Evolutionary conservation across 1,140 invertebrate species (phyloP), one percentile per base, ranked within the genome.

Genomic region (Drosophila takahashii): DNA sequence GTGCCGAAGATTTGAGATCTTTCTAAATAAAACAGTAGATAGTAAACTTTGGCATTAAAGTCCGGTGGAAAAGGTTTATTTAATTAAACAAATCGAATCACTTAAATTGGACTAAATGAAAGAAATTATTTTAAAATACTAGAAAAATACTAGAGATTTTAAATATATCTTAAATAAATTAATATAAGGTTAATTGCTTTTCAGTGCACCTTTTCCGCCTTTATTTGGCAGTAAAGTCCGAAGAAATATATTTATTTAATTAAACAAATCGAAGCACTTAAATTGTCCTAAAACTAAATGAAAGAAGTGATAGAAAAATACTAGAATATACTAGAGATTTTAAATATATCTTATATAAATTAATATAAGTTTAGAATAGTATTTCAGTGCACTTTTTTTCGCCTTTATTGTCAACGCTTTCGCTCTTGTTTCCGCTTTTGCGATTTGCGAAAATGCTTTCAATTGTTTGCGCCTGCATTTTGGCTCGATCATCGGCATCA

Each of bases 391-490:
- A 61, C 13, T 27, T 37, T 39, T 39, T 22, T 32, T 18, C 13
- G 15, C 45, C 50, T 36, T 65, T 44, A 32, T 69, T 69, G 61
- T 53, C 61, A 45, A 44, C 48, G 65, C 61, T 53, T 67, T 69
- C 32, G 32, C 45, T 69, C 47, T 69, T 52, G 29, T 22, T 53
- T 69, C 26, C 53, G 65, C 32, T 48, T 51, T 76, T 74, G 58
- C 58, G 66, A 67, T 60, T 56, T 84, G 76, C 61, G 71, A 75
- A 64, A 81, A 69, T 77, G 69, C 66, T 84, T 85, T 85, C 73
- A 81, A 86, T 86, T 80, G 81, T 86, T 85, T 85, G 81, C 48
- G 54, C n/a, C 44, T 61, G 47, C 67, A 65, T 48, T 70, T 85
- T 78, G 81, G 69, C 73, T 77, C 50, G 56, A 41, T 45, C 67